Base-by-base conservation (phyloP, 1,140 invertebrate genomes). In the Magallana angulata region DNA sequence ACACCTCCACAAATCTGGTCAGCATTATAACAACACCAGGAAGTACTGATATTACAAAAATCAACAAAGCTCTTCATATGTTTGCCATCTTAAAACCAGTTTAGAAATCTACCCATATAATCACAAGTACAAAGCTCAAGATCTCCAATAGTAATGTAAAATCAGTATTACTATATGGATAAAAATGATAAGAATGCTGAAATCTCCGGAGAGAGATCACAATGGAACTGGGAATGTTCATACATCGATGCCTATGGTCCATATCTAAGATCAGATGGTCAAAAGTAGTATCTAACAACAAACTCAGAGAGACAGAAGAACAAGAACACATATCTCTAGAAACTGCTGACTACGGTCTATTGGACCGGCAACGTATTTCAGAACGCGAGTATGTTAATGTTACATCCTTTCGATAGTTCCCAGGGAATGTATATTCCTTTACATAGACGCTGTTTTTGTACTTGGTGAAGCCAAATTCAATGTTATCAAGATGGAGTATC, bases 81-180 rank as follows among this genome's bases (percentile, higher is more conserved):
- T 80, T 80, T 80, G 76, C 76, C 76, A 80, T 80, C 76, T 80
- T 18, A 80, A 80, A 80, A 48, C 0, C 76, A 80, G n/a, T 80
- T 30, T 24, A 18, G n/a, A 80, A 7, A 16, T 80, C 76, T 1
- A 18, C 76, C 14, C n/a, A 80, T 9, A 80, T 80, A 18, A 80
- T 0, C 76, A 80, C 7, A 14, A 8, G 36, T 4, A 48, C 36
- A 48, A 48, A 80, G 16, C 12, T 85, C 7, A 76, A 11, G 18
- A 76, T 85, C 18, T 85, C 60, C 71, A 85, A 85, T 80, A 68
- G 59, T 12, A 85, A 85, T 58, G 85, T 81, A 18, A 80, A 85
- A 48, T 85, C 85, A n/a, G 24, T 85, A 80, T n/a, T 85, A 59
- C 11, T 85, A 59, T 80, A 80, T 59, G 68, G 18, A 30, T 80